Evolutionary conservation across 2,888 invertebrate genomes (phyloP), one percentile per base, ranked within the genome.

Genomic region (Allygus modestus): DNA sequence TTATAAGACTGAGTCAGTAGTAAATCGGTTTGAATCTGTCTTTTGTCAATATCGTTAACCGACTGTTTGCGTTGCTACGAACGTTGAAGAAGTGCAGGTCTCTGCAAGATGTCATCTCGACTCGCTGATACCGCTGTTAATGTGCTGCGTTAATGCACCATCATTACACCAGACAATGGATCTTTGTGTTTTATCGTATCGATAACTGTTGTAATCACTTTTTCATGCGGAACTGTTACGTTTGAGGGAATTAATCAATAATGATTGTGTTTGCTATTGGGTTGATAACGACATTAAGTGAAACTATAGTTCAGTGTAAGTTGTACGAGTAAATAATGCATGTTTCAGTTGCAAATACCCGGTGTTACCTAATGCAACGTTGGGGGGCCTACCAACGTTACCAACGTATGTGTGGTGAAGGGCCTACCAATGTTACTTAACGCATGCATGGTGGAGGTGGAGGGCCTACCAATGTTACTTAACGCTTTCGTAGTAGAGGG

Each of bases 41-140:
- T 54, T 23, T 54, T 54, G 54, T 54, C 20, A 54, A 54, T 54
- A 54, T 54, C 54, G 54, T 54, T 54, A 54, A 54, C 23, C 17
- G n/a, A 15, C 46, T 9, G 11, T 54, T 23, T 23, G 23, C 23
- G 23, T n/a, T n/a, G n/a, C n/a, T n/a, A n/a, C n/a, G n/a, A n/a
- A n/a, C n/a, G n/a, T n/a, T n/a, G n/a, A n/a, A n/a, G n/a, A n/a
- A n/a, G n/a, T n/a, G n/a, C 23, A 2, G 20, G 9, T 12, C 20
- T 5, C n/a, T 23, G 65, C 65, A 54, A n/a, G 65, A 0, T 28
- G 65, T 28, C 65, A 65, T 31, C 65, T 65, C 15, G 31, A n/a
- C n/a, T 0, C 65, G 65, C 65, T 65, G 65, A 65, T 65, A 65
- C 15, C 17, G 20, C 65, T 65, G 65, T 65, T 65, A 58, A 58